A percentile compares a stretch with the other conserved stretches of the same genome.
These are phyloP conservation scores for Aspiorhynchus laticeps DNA, from an alignment of 2,113 vertebrate species.

Conservation along the genomic window DNA sequence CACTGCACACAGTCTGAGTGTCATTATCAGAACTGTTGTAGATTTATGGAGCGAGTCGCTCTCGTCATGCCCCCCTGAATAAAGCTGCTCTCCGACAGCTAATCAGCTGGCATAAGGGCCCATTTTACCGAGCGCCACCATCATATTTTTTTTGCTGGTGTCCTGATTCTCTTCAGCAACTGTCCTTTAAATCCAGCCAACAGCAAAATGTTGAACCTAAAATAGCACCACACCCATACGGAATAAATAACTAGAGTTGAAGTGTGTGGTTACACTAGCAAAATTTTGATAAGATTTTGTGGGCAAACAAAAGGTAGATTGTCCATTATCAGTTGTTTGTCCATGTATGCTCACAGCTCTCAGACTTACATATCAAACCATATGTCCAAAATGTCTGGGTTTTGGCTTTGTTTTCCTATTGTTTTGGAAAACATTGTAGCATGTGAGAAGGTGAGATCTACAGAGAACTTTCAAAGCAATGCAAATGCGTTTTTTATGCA, in stretches of 20 bases:
- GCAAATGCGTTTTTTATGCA: background rate
- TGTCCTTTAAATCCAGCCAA: slow-evolving; percentile 65
- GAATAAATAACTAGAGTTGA: background rate
- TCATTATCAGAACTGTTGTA: slow-evolving; percentile 61
- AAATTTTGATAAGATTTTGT: background rate
- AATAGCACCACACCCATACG: slow-evolving; percentile 58
- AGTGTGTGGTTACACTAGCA: background rate
- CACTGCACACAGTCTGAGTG: slow-evolving; percentile 55
- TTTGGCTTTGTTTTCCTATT: background rate
- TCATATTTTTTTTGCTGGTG: slow-evolving; percentile 9
- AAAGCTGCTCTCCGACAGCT: slow-evolving; percentile 32
- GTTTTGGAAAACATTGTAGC: background rate
- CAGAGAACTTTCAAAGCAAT: background rate
- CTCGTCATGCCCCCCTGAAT: slow-evolving; percentile 30
- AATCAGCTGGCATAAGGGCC: slow-evolving; percentile 42
- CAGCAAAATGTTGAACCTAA: slow-evolving; percentile 70
- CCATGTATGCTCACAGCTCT: too few species aligned
- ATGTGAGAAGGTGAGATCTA: background rate
- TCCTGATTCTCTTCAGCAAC: slow-evolving; percentile 70
- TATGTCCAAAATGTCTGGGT: background rate
- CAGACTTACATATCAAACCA: background rate
- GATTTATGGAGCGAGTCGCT: slow-evolving; percentile 53
- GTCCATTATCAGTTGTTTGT: background rate
- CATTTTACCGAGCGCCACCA: background rate
- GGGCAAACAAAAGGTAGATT: background rate